These are phyloP conservation scores for Drosophila ohnishii DNA, from an alignment of 1,140 invertebrate genomes.

Conservation along the genomic window DNA sequence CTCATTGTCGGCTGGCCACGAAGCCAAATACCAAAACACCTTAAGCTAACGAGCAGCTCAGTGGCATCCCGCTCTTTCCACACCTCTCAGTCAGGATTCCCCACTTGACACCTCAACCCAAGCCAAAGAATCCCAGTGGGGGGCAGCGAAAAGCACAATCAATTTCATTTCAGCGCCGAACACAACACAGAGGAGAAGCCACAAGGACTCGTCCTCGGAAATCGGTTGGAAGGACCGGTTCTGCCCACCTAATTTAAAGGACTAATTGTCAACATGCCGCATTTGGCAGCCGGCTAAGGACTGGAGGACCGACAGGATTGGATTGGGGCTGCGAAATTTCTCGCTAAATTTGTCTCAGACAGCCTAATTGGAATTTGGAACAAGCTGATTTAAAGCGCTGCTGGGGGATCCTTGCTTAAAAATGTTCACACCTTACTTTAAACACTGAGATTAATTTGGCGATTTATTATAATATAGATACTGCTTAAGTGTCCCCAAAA, in stretches of 20 bases:
- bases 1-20: slow-evolving; percentile 31
- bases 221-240: slow-evolving; percentile 3
- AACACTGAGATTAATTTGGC: too few relatives aligned
- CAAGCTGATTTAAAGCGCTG: slow-evolving; percentile 5
- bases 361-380: slow-evolving; percentile 18
- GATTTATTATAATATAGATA: neutral
- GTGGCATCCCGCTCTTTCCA: neutral
- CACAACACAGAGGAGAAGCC: slow-evolving; percentile 8
- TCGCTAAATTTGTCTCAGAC: slow-evolving; percentile 14
- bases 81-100: neutral
- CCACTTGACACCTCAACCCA: neutral
- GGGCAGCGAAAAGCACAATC: slow-evolving; percentile 60
- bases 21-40: slow-evolving; percentile 55
- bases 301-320: neutral
- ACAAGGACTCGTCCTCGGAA: slow-evolving; percentile 13
- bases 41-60: slow-evolving; percentile 50
- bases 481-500: neutral
- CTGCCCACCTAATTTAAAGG: slow-evolving; percentile 64
- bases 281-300: neutral
- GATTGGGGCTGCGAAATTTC: slow-evolving; percentile 2
- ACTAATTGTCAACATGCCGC: slow-evolving; percentile 73
- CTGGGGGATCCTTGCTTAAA: neutral
- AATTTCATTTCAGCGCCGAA: slow-evolving; percentile 37
- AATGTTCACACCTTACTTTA: neutral
- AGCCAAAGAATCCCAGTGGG: neutral